Evolutionary conservation across 2,113 vertebrate genomes (phyloP).

Genomic region (Ceratotherium simum): DNA sequence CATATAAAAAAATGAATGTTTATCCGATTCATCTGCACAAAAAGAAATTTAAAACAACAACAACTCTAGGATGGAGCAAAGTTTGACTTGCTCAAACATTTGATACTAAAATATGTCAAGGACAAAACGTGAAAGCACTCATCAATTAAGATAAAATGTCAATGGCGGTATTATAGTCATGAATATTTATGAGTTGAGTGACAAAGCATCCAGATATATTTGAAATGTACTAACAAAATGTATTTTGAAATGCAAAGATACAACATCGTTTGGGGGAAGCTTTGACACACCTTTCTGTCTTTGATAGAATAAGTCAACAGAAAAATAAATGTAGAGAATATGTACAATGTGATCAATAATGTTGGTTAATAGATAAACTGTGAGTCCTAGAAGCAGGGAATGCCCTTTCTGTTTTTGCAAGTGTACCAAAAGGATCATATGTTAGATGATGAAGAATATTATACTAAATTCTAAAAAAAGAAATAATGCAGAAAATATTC

Average conservation of each 20-base stretch:
- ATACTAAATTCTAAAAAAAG: not conserved
- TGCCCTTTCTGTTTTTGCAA: not conserved
- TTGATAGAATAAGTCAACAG: not conserved
- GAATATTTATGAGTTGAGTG: not conserved
- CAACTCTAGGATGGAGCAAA: not conserved
- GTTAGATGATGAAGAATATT: not conserved
- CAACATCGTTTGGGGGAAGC: not conserved
- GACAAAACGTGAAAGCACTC: not conserved
- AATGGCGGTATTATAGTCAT: not conserved
- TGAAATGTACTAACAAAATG: not conserved
- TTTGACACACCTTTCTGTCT: too few species aligned
- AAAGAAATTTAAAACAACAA: not conserved
- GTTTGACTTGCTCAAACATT: not conserved
- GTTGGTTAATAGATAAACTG: not conserved
- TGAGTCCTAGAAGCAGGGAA: too few species aligned
- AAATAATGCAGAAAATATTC: not conserved
- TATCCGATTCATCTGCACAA: not conserved
- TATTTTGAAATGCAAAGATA: not conserved
- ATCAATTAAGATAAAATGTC: conserved; percentile 65
- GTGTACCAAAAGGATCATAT: not conserved
- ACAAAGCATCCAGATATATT: not conserved
- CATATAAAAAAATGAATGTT: not conserved
- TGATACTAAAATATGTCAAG: conserved; percentile 41
- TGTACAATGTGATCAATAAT: not conserved
- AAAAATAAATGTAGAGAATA: not conserved